These are phyloP conservation scores for Drosophila sp. DNA, from an alignment of 1,140 invertebrate genomes.

Conservation along the genomic window DNA sequence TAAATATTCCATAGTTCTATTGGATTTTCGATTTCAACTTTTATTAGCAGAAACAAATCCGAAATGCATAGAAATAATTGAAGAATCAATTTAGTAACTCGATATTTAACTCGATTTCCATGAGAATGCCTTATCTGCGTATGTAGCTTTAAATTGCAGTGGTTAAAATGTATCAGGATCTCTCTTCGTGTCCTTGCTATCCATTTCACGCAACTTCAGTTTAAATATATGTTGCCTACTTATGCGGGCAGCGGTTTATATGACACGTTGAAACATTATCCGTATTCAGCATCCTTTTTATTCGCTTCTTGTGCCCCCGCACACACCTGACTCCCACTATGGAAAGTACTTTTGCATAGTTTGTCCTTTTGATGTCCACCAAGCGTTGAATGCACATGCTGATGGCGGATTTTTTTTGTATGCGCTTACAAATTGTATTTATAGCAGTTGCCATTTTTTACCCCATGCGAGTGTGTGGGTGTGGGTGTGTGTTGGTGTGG, in stretches of 20 bases:
- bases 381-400: constrained; percentile 52
- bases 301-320: neutral
- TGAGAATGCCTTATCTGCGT: too few relatives aligned
- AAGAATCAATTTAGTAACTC: too few relatives aligned
- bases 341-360: neutral
- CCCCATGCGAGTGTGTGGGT: neutral
- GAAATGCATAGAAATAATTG: too few relatives aligned
- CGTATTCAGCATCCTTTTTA: neutral
- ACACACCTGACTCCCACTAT: constrained; percentile 5
- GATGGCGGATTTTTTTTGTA: constrained; percentile 45
- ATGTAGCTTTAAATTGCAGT: too few relatives aligned
- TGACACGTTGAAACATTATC: constrained; percentile 8
- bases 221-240: constrained; percentile 15
- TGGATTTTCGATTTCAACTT: too few relatives aligned
- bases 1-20: too few relatives aligned
- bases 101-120: too few relatives aligned
- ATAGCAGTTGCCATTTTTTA: constrained; percentile 68
- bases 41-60: too few relatives aligned
- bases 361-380: constrained; percentile 29
- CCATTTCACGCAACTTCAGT: neutral
- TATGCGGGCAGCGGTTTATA: constrained; percentile 10
- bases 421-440: constrained; percentile 74
- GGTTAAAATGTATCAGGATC: too few relatives aligned
- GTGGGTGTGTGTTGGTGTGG: too few relatives aligned
- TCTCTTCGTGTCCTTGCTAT: too few relatives aligned